Percentiles rank a stretch among this genome's conserved stretches.
phyloP scores from a whole-genome alignment of 2,888 invertebrate genomes.

The Cephus rjabovi region DNA sequence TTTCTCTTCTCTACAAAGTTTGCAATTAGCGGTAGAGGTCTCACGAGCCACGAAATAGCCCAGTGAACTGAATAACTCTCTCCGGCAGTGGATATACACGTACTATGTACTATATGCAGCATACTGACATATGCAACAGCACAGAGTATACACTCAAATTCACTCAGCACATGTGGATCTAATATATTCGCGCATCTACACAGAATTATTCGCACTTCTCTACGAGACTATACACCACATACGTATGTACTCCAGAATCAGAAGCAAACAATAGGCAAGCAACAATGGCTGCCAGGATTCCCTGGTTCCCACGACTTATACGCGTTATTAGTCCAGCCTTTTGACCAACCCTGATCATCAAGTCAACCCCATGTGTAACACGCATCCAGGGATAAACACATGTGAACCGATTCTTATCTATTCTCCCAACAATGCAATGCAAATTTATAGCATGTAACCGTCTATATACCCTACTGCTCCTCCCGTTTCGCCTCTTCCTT shows the following conservation, averaged over 20 bases:
- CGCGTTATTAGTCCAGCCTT: constrained; percentile 41
- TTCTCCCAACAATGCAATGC: background rate
- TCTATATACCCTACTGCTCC: background rate
- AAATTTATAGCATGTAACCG: background rate
- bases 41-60: constrained; percentile 28
- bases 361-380: background rate
- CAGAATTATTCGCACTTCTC: background rate
- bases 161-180: background rate
- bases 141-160: constrained; percentile 2
- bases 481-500: too few species aligned
- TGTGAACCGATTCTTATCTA: background rate
- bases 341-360: constrained; percentile 26
- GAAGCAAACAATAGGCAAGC: constrained; percentile 23
- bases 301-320: constrained; percentile 42
- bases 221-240: constrained; percentile 1
- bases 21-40: background rate
- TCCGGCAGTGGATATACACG: constrained; percentile 16
- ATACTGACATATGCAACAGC: constrained; percentile 14
- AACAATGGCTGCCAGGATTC: constrained; percentile 22
- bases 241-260: constrained; percentile 9
- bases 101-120: constrained; percentile 30
- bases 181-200: background rate
- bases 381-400: background rate
- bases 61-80: constrained; percentile 16
- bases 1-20: background rate